phyloP scores from a whole-genome alignment of 2,113 vertebrate species.

The Tylochromis polylepis region DNA sequence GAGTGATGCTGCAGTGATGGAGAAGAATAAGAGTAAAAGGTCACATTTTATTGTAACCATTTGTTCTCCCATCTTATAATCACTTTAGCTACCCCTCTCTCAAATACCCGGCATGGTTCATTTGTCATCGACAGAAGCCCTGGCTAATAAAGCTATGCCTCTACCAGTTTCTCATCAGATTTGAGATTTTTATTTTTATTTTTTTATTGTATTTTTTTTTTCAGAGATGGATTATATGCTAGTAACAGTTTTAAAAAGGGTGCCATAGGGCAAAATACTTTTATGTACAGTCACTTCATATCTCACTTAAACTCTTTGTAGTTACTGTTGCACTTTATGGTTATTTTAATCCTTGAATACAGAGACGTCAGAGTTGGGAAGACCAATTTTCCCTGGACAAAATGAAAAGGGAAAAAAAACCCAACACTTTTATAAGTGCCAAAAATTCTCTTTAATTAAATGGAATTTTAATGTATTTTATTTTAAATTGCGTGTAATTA shows the following conservation, averaged over 20 bases:
- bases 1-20: slow-evolving; percentile 32
- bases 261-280: not conserved
- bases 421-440: too few relatives aligned
- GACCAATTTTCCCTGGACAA: not conserved
- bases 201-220: too few relatives aligned
- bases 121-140: slow-evolving; percentile 3
- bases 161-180: not conserved
- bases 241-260: not conserved
- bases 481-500: not conserved
- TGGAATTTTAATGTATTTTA: not conserved
- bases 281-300: not conserved
- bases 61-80: slow-evolving; percentile 15
- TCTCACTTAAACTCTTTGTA: not conserved
- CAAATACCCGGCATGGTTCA: slow-evolving; percentile 11
- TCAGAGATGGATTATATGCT: not conserved
- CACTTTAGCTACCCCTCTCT: slow-evolving; percentile 6
- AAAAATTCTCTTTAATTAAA: not conserved
- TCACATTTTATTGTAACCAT: slow-evolving; percentile 32
- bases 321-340: not conserved
- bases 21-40: slow-evolving; percentile 44
- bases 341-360: not conserved
- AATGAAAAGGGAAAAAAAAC: too few relatives aligned
- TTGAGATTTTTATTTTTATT: not conserved
- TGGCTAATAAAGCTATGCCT: not conserved
- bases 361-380: not conserved